phyloP scores from a whole-genome alignment of 2,888 invertebrate genomes.

The Drosophila neutralis region DNA sequence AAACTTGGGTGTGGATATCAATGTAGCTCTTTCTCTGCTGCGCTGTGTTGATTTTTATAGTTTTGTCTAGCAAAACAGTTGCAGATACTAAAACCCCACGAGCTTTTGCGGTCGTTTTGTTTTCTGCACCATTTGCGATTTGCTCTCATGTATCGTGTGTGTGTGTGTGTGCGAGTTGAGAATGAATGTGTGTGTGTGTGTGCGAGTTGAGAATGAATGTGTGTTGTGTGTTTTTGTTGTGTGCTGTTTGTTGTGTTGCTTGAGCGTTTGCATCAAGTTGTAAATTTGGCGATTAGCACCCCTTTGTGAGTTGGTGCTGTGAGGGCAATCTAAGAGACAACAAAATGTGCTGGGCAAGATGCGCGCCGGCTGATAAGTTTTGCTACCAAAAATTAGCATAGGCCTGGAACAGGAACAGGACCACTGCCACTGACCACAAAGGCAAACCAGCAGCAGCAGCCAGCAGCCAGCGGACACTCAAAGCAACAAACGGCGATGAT shows the following conservation, averaged over 20 bases:
- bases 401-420: constrained; percentile 35
- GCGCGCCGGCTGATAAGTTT: constrained; percentile 73
- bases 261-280: constrained; percentile 75
- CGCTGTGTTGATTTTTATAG: constrained; percentile 75
- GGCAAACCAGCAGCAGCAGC: constrained; percentile 10
- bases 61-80: constrained; percentile 57
- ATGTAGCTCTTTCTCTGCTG: constrained; percentile 36
- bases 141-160: constrained; percentile 19
- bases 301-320: constrained; percentile 69
- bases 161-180: constrained; percentile 21
- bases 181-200: constrained; percentile 28
- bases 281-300: constrained; percentile 83
- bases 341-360: constrained; percentile 63
- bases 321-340: constrained; percentile 66
- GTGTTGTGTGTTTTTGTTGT: constrained; percentile 33
- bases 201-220: constrained; percentile 13
- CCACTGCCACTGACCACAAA: constrained; percentile 18
- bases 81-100: constrained; percentile 53
- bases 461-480: constrained; percentile 49
- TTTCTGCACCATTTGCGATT: constrained; percentile 82
- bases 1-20: constrained; percentile 37
- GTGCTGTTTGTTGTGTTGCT: constrained; percentile 35
- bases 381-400: constrained; percentile 70
- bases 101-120: constrained; percentile 73
- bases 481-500: constrained; percentile 63